These are phyloP conservation scores for Drosophila ironensis DNA, from an alignment of 1,140 invertebrate genomes.

Conservation along the genomic window DNA sequence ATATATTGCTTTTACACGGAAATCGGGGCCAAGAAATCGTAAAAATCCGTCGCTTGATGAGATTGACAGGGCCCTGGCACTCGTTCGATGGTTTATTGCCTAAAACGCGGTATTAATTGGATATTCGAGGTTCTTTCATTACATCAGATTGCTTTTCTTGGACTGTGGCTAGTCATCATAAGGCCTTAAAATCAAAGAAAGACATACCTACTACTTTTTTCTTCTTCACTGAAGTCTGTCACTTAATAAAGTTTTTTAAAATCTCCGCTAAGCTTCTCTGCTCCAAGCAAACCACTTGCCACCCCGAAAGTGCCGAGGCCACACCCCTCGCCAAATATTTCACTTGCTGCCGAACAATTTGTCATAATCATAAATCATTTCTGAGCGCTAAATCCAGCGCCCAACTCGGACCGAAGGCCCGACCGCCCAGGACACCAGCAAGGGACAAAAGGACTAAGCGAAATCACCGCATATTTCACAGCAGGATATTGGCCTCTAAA, in stretches of 20 bases:
- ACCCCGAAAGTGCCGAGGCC: background rate
- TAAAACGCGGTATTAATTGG: conserved; percentile 24
- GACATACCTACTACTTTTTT: too few relatives aligned
- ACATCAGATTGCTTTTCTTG: background rate
- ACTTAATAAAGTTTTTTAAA: background rate
- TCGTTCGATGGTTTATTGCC: conserved; percentile 8
- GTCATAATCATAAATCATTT: conserved; percentile 81
- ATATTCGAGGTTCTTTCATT: conserved; percentile 1
- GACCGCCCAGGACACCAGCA: conserved; percentile 14
- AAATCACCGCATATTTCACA: conserved; percentile 81
- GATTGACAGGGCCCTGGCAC: conserved; percentile 14
- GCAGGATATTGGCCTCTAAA: conserved; percentile 82
- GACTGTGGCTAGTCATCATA: too few relatives aligned
- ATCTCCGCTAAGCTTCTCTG: background rate
- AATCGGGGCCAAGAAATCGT: conserved; percentile 32
- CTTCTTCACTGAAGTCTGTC: too few relatives aligned
- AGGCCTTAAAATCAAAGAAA: too few relatives aligned
- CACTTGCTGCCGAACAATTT: conserved; percentile 66
- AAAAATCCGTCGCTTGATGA: conserved; percentile 22
- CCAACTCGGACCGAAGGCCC: conserved; percentile 47
- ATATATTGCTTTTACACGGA: conserved; percentile 54
- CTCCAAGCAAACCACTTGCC: background rate
- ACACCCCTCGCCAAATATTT: conserved; percentile 14
- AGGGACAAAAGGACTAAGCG: conserved; percentile 37
- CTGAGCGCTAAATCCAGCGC: conserved; percentile 74